phyloP scores from a whole-genome alignment of 2,797 vertebrate species.

The Adelosebastes latens region DNA sequence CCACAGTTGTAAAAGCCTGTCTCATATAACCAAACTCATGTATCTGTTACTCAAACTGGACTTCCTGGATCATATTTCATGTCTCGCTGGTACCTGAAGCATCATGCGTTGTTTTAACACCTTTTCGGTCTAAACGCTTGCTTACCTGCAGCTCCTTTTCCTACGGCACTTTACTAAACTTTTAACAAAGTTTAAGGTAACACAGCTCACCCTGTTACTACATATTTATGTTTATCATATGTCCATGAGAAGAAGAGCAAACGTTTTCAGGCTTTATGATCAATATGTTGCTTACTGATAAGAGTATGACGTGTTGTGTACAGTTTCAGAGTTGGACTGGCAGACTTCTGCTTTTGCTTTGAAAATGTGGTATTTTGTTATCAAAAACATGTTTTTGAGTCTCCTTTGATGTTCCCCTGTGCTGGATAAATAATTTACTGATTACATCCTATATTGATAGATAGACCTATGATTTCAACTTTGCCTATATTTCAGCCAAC shows the following conservation, averaged over 20 bases:
- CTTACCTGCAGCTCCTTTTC: background rate
- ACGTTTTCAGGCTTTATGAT: background rate
- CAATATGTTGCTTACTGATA: background rate
- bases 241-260: background rate
- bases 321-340: background rate
- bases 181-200: background rate
- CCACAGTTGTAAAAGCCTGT: background rate
- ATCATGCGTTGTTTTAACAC: background rate
- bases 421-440: background rate
- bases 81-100: background rate
- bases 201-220: background rate
- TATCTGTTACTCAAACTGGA: background rate
- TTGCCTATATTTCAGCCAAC: background rate
- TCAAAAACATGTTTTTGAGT: conserved; percentile 14
- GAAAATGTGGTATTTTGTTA: background rate
- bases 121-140: background rate
- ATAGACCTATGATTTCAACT: background rate
- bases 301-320: background rate
- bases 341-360: background rate
- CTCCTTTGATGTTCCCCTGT: background rate
- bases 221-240: background rate
- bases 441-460: background rate
- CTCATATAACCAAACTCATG: background rate
- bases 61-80: background rate
- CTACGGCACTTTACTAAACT: background rate